Base-by-base conservation (phyloP, 2,113 vertebrate species). In the Halichoerus grypus region DNA sequence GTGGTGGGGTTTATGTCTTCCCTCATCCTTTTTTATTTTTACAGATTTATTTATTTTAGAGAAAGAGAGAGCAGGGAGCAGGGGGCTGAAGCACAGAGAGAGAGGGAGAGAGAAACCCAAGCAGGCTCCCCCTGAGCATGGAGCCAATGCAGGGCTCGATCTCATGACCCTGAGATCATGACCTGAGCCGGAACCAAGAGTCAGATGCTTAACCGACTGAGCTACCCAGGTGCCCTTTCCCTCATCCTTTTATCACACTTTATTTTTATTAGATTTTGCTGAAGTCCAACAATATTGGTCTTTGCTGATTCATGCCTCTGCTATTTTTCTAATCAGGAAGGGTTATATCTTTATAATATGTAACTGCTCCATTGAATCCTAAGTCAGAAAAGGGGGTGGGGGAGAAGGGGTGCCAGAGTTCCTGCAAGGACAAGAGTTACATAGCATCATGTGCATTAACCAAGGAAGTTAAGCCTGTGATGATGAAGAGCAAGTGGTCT, bases 381-480 rank as follows among this genome's bases (percentile, higher is more conserved):
- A 81, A 33, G 12, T 67, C 61, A 42, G 36, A 49, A 39, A 31
- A 28, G 76, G 1, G 10, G 9, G 2, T 28, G 10, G 14, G 24
- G 8, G 18, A 49, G 7, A 28, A 11, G 1, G 26, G 26, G 49
- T 0, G 1, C 81, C 59, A 39, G 42, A 28, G n/a, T 81, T 81
- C n/a, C 26, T 1, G 1, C 36, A 46, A 51, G 18, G 12, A 4
- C 7, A 24, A 16, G 18, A 28, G 13, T 53, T 67, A 13, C 10
- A 3, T 1, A 36, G 42, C n/a, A 55, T n/a, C 21, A 8, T 3
- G 5, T 21, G n/a, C 0, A 4, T 42, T 67, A 24, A 3, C 57
- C 28, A 28, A 21, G 26, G 28, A 42, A 79, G 11, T 55, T 67
- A 76, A 86, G 72, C 39, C 24, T 15, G 3, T 76, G 42, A 15